Conservation (phyloP, 2,113 vertebrate species). For the Corydoras sp. region DNA sequence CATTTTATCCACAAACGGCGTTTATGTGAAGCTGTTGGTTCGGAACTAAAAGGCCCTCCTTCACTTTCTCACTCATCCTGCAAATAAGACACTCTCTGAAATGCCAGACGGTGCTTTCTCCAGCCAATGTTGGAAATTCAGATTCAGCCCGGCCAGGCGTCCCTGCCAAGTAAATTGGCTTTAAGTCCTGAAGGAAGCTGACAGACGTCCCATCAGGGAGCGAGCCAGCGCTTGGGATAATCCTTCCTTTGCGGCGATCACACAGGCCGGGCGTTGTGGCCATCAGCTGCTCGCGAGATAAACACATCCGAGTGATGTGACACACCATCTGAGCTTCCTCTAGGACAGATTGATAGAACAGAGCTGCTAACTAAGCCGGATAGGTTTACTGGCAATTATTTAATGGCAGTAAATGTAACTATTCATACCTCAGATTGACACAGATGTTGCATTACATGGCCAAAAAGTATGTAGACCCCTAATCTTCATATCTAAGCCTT, state of each 20-base stretch:
- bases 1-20: conserved; percentile 41
- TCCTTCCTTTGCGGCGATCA: conserved; percentile 39
- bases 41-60: conserved; percentile 53
- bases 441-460: not conserved
- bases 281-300: conserved; percentile 41
- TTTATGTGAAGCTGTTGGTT: conserved; percentile 48
- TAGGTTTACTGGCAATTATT: not conserved
- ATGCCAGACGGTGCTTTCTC: conserved; percentile 11
- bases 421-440: not conserved
- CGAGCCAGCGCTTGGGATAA: conserved; percentile 37
- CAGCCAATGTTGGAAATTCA: conserved; percentile 38
- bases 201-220: conserved; percentile 25
- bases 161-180: conserved; percentile 36
- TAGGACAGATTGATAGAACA: conserved; percentile 23
- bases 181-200: conserved; percentile 35
- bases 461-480: no score
- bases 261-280: conserved; percentile 45
- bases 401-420: conserved; percentile 1
- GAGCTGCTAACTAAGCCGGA: conserved; percentile 11
- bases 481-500: no score
- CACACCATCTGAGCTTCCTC: conserved; percentile 30
- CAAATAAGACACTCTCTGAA: conserved; percentile 26
- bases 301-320: conserved; percentile 32
- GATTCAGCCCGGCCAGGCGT: conserved; percentile 6
- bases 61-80: conserved; percentile 45